phyloP scores from a whole-genome alignment of 2,888 invertebrate species.

The Heliothis peltigera region DNA sequence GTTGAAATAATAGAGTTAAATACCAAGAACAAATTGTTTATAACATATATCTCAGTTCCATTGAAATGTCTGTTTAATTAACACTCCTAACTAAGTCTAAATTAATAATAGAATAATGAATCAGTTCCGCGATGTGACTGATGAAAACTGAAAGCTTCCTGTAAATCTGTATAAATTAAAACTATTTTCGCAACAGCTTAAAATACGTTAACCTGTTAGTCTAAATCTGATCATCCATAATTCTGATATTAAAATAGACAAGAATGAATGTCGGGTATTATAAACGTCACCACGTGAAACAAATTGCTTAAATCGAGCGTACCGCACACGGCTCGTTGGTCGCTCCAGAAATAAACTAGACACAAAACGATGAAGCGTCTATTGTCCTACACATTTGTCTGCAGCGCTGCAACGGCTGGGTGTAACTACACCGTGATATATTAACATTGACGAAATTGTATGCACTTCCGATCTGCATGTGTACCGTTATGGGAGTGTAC shows the following conservation, averaged over 20 bases:
- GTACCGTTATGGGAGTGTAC: slow-evolving; percentile 54
- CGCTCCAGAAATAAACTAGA: slow-evolving; percentile 80
- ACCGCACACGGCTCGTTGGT: slow-evolving; percentile 68
- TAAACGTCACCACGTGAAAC: slow-evolving; percentile 60
- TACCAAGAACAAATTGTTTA: not conserved
- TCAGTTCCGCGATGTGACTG: slow-evolving; percentile 23
- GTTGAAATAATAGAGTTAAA: not conserved
- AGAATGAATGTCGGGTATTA: slow-evolving; percentile 42
- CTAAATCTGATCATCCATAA: slow-evolving; percentile 25
- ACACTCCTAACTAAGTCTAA: slow-evolving; percentile 29
- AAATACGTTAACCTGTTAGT: slow-evolving; percentile 16
- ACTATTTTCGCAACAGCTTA: slow-evolving; percentile 5
- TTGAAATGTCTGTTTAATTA: slow-evolving; percentile 18
- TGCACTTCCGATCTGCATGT: slow-evolving; percentile 61
- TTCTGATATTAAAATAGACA: slow-evolving; percentile 27
- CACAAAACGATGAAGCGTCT: slow-evolving; percentile 71
- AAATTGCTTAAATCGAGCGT: slow-evolving; percentile 74
- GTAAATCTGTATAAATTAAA: slow-evolving; percentile 13
- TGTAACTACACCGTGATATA: slow-evolving; percentile 58
- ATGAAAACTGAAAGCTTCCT: slow-evolving; percentile 26
- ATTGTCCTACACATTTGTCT: slow-evolving; percentile 61
- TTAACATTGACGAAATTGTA: slow-evolving; percentile 54
- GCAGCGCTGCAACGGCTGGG: slow-evolving; percentile 55
- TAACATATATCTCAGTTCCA: not conserved
- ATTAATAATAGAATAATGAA: slow-evolving; percentile 35